A percentile compares a stretch with the other conserved stretches of the same genome.
Evolutionary conservation across 2,797 vertebrate species (phyloP).

Genomic region (Sitta carolinensis): DNA sequence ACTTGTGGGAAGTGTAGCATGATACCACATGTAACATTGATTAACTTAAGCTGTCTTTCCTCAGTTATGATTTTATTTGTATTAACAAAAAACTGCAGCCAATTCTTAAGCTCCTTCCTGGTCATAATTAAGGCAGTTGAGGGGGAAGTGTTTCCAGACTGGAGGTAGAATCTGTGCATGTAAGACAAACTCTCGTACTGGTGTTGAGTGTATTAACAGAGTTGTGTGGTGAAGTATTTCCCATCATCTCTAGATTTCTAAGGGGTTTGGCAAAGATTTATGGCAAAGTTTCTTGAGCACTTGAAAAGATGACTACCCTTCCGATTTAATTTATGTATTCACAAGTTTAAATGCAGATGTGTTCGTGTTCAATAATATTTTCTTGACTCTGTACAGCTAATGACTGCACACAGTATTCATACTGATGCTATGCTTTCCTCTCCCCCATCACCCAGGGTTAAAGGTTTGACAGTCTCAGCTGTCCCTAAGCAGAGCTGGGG

Average conservation of each 20-base stretch:
- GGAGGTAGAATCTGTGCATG: too few relatives aligned
- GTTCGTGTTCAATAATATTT: neutral
- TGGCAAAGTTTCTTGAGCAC: neutral
- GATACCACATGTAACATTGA: accelerated
- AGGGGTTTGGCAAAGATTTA: neutral
- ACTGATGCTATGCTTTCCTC: neutral
- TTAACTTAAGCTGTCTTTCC: too few relatives aligned
- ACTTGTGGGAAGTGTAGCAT: accelerated
- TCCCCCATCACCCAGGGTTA: neutral
- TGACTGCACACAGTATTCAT: neutral
- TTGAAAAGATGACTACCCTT: neutral
- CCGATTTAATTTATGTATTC: neutral
- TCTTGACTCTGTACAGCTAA: neutral
- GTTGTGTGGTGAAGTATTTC: neutral
- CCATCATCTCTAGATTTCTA: neutral
- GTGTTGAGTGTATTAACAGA: too few relatives aligned
- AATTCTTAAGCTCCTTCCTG: neutral
- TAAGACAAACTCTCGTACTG: neutral
- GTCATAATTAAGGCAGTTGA: neutral
- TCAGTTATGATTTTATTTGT: too few relatives aligned
- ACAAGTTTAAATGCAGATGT: neutral
- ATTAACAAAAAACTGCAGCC: neutral
- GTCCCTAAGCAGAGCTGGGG: neutral
- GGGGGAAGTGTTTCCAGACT: neutral
- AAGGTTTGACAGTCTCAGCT: neutral